phyloP scores from a whole-genome alignment of 2,888 invertebrate genomes.

The Agelastica alni region DNA sequence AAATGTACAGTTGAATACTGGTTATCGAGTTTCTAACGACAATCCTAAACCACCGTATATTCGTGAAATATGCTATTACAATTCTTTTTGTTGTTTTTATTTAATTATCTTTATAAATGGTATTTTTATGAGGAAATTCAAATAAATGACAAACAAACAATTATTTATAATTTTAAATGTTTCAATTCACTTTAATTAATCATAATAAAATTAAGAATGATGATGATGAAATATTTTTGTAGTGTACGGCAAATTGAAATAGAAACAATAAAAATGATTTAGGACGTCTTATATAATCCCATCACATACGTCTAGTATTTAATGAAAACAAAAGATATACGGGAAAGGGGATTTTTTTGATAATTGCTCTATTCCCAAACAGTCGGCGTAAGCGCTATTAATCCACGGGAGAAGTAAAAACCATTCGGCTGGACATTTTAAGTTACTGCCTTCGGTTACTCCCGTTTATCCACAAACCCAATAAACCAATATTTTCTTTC shows the following conservation, averaged over 20 bases:
- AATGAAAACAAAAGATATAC: slow-evolving; percentile 36
- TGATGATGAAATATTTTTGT: too few species aligned
- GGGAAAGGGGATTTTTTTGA: slow-evolving; percentile 39
- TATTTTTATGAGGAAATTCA: too few species aligned
- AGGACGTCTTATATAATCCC: slow-evolving; percentile 37
- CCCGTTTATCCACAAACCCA: slow-evolving; percentile 11
- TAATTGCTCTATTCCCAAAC: slow-evolving; percentile 47
- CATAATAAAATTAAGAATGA: too few species aligned
- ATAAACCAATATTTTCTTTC: slow-evolving; percentile 18
- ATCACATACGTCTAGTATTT: slow-evolving; percentile 39
- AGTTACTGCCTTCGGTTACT: slow-evolving; percentile 40
- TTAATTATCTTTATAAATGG: too few species aligned
- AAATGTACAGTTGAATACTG: too few species aligned
- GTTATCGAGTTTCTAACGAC: too few species aligned
- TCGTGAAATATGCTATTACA: too few species aligned
- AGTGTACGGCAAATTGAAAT: background rate
- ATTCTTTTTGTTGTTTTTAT: too few species aligned
- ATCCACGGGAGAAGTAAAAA: slow-evolving; percentile 47
- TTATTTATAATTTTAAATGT: too few species aligned
- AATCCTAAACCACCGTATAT: too few species aligned
- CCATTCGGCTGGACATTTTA: slow-evolving; percentile 45
- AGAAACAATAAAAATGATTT: slow-evolving; percentile 40
- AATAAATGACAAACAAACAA: too few species aligned
- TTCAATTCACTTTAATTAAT: too few species aligned
- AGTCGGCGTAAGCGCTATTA: slow-evolving; percentile 48